These are phyloP conservation scores for Loripinus fragilis DNA, from an alignment of 2,888 invertebrate genomes.

Conservation along the genomic window DNA sequence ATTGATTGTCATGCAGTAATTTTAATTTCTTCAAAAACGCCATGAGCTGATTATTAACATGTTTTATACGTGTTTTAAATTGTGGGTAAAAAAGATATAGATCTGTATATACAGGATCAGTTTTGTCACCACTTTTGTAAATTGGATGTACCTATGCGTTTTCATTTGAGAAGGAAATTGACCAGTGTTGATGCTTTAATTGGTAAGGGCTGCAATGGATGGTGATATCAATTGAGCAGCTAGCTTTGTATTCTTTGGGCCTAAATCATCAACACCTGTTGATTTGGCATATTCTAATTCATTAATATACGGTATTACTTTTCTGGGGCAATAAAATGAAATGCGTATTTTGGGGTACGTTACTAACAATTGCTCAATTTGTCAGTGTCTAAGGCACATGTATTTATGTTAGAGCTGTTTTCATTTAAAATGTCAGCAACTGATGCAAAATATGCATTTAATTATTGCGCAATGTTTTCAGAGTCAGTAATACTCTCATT, in stretches of 20 bases:
- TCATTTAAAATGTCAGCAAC: not conserved
- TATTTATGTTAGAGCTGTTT: not conserved
- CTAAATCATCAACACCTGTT: not conserved
- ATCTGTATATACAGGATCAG: not conserved
- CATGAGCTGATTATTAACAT: slow-evolving; percentile 5
- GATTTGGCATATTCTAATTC: not conserved
- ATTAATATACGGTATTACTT: not conserved
- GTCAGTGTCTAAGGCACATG: not conserved
- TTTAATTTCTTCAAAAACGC: not conserved
- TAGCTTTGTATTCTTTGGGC: not conserved
- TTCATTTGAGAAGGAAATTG: slow-evolving; percentile 1
- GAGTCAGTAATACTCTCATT: not conserved
- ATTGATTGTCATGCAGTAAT: not conserved
- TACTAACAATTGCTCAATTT: not conserved
- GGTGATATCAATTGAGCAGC: not conserved
- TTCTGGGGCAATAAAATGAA: not conserved
- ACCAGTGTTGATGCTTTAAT: not conserved
- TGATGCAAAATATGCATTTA: not conserved
- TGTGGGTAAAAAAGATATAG: not conserved
- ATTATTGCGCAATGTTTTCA: not conserved
- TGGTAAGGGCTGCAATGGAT: not conserved
- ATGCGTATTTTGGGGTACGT: not conserved
- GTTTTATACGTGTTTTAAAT: not conserved
- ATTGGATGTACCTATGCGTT: not conserved
- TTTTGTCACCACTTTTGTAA: not conserved